phyloP scores from a whole-genome alignment of 2,113 vertebrate species.

The Rousettus leschenaultii region DNA sequence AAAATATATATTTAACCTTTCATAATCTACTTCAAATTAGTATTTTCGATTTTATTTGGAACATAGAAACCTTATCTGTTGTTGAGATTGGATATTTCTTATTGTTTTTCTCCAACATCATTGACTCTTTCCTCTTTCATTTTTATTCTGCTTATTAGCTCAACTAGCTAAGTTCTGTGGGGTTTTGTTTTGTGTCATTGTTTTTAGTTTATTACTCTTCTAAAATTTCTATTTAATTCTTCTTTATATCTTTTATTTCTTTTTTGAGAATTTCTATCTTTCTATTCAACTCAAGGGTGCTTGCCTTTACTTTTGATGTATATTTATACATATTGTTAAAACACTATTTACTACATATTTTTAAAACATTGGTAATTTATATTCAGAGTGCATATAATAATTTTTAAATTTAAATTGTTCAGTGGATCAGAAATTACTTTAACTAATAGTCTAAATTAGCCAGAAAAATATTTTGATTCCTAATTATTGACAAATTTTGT shows the following conservation, averaged over 20 bases:
- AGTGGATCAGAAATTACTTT: neutral
- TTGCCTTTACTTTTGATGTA: neutral
- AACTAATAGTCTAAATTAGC: neutral
- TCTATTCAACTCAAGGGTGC: neutral
- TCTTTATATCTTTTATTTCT: neutral
- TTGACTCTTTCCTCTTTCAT: neutral
- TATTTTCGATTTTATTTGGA: neutral
- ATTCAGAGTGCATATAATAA: neutral
- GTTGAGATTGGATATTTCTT: neutral
- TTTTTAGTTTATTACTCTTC: neutral
- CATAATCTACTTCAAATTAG: neutral
- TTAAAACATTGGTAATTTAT: neutral
- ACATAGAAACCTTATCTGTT: neutral
- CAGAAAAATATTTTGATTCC: neutral
- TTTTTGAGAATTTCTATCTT: neutral
- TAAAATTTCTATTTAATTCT: neutral
- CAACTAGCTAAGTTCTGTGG: neutral
- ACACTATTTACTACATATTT: neutral
- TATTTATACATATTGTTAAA: neutral
- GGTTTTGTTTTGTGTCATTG: neutral
- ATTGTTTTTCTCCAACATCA: neutral
- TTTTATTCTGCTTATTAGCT: neutral
- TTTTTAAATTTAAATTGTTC: neutral
- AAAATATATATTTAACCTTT: neutral
- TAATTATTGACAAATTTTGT: neutral